These are phyloP conservation scores for Zaprionus tsacasi DNA, from an alignment of 1,140 invertebrate genomes.

Conservation along the genomic window DNA sequence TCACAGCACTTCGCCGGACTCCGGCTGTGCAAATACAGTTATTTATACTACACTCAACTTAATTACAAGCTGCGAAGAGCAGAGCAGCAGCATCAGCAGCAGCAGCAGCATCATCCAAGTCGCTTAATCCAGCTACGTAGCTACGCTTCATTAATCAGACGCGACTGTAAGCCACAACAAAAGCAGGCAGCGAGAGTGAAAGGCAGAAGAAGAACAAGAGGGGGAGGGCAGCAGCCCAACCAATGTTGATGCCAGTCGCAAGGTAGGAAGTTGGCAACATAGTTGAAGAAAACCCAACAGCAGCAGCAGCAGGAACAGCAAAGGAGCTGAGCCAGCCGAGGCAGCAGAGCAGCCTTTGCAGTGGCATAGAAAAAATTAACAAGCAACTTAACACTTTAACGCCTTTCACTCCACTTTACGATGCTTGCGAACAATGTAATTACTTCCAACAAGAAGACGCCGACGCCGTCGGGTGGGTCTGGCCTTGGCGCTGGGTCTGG, in stretches of 20 bases:
- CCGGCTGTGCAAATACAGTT: constrained; percentile 76
- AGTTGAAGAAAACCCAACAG: constrained; percentile 18
- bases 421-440: constrained; percentile 80
- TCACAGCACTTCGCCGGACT: constrained; percentile 40
- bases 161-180: constrained; percentile 78
- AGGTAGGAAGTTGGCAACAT: constrained; percentile 41
- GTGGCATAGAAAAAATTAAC: constrained; percentile 69
- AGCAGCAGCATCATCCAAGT: constrained; percentile 34
- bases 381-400: constrained; percentile 83
- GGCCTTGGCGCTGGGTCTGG: neutral
- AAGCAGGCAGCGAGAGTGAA: constrained; percentile 43
- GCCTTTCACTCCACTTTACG: constrained; percentile 79
- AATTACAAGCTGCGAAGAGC: constrained; percentile 71
- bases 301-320: constrained; percentile 16
- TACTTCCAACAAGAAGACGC: constrained; percentile 76
- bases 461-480: constrained; percentile 6
- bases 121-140: constrained; percentile 76
- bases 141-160: constrained; percentile 80
- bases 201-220: constrained; percentile 8
- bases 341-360: constrained; percentile 19
- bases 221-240: constrained; percentile 10
- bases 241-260: constrained; percentile 25
- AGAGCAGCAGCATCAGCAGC: constrained; percentile 42
- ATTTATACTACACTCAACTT: constrained; percentile 82
- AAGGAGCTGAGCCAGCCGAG: neutral